phyloP scores from a whole-genome alignment of 2,888 invertebrate genomes.

The Reticulitermes lucifugus region DNA sequence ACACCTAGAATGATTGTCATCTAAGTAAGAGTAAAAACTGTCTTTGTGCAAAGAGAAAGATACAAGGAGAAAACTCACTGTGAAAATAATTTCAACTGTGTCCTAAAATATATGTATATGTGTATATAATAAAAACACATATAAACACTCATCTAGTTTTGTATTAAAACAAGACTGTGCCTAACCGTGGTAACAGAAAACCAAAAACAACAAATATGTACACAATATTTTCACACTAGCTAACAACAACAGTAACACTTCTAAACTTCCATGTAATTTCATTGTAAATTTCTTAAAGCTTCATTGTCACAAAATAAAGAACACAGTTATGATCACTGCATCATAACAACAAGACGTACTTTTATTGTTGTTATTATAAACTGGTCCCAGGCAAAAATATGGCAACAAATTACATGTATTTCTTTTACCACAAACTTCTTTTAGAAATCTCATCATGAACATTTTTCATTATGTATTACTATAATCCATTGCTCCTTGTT shows the following conservation, averaged over 20 bases:
- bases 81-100: background rate
- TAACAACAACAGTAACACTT: conserved; percentile 2
- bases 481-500: background rate
- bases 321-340: background rate
- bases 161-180: background rate
- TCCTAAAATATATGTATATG: conserved; percentile 30
- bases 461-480: conserved; percentile 7
- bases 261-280: background rate
- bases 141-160: background rate
- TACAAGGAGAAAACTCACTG: background rate
- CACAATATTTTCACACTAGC: background rate
- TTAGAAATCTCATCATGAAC: conserved; percentile 17
- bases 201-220: background rate
- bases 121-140: conserved; percentile 8
- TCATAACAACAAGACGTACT: background rate
- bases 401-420: background rate
- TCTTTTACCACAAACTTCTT: background rate
- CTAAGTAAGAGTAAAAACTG: conserved; percentile 28
- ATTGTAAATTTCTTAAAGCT: background rate
- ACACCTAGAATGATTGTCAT: conserved; percentile 24
- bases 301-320: background rate
- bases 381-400: conserved; percentile 41
- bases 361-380: background rate
- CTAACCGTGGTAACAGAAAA: background rate
- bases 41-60: conserved; percentile 27